A percentile compares a stretch with the other conserved stretches of the same genome.
phyloP scores from a whole-genome alignment of 2,797 vertebrate genomes.

The Champsocephalus esox region DNA sequence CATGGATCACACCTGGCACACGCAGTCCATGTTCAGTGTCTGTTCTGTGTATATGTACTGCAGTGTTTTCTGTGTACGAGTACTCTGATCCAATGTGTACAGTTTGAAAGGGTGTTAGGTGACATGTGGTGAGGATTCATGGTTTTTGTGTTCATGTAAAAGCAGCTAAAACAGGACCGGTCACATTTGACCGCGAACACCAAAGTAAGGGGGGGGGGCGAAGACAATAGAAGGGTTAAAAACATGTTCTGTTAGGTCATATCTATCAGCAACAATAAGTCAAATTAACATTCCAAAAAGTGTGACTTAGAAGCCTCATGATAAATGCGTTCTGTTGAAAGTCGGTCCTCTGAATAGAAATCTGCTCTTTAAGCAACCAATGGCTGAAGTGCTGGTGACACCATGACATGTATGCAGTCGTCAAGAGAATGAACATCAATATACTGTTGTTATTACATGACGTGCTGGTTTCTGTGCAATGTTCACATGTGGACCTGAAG shows the following conservation, averaged over 20 bases:
- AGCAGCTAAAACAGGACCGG: too few relatives aligned
- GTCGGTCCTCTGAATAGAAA: not conserved
- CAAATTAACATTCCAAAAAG: not conserved
- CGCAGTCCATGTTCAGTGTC: too few relatives aligned
- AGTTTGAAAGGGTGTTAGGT: too few relatives aligned
- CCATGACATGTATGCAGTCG: not conserved
- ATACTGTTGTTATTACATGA: not conserved
- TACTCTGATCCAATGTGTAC: too few relatives aligned
- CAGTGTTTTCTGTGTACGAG: fast-evolving
- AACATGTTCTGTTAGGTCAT: not conserved
- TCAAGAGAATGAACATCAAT: not conserved
- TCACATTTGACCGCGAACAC: too few relatives aligned
- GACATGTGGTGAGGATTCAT: too few relatives aligned
- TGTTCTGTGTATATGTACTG: too few relatives aligned
- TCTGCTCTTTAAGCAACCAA: not conserved
- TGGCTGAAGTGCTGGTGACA: too few relatives aligned
- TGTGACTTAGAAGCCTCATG: not conserved
- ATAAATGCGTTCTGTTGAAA: not conserved
- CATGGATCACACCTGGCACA: too few relatives aligned
- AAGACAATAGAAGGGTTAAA: too few relatives aligned
- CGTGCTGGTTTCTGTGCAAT: not conserved
- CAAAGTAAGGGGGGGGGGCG: too few relatives aligned
- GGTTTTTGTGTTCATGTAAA: too few relatives aligned
- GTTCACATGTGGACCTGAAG: not conserved
- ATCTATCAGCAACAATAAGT: not conserved